Evolutionary conservation across 1,140 invertebrate species (phyloP), one percentile per base, ranked within the genome.

Genomic region (Nixonia krombeini): DNA sequence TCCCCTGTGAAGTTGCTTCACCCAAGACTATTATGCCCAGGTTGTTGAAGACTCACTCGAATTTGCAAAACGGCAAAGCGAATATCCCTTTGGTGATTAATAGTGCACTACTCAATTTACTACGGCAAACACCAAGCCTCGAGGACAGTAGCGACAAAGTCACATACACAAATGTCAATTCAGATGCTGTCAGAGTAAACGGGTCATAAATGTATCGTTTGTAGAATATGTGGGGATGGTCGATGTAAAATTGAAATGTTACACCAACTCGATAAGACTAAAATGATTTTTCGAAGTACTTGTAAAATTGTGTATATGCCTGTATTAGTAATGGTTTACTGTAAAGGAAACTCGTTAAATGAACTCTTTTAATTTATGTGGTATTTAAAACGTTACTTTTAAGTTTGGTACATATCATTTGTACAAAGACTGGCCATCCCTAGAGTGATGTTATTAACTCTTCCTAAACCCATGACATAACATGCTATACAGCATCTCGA

Each of bases 11-110:
- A 10, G 31, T 51, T 2, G 45, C 49, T 45, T n/a, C 44, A 25
- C 6, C 50, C 4, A 80, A 74, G 29, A 63, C 17, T 4, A 59
- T 51, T 9, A 49, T 74, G n/a, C 52, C 74, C 6, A 82, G 80
- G 40, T 37, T 79, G 12, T 69, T 76, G n/a, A 81, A 76, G 35
- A 75, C 59, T 18, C 75, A 79, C 23, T 70, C 73, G 0, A 79
- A 50, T 35, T 51, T 84, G 8, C 82, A 82, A 56, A 79, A 68
- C 31, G 74, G 74, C 5, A 82, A 75, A 57, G 76, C 82, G 0
- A 84, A 85, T 52, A 84, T 84, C 53, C 82, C 83, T 7, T 63
- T 85, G 18, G 78, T 81, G 25, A 82, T 84, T 59, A 84, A 83
- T 35, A 81, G 73, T 56, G 73, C 76, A 0, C 55, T 84, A 12